These are phyloP conservation scores for western clawed frog (Xenopus tropicalis) DNA, from an alignment of 2,113 vertebrate genomes.

Conservation along the genomic window UCB_Xtro_10.0 CM004449.2:117170501-117171000, in stretches of 20 bases:
- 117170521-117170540: slow-evolving; percentile 42
- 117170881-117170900: background rate
- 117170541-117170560: slow-evolving; percentile 32
- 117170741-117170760: background rate
- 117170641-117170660: slow-evolving; percentile 9
- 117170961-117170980: background rate
- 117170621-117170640: background rate
- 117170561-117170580: slow-evolving; percentile 2
- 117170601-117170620: background rate
- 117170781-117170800: background rate
- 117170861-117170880: background rate
- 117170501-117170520: slow-evolving; percentile 45
- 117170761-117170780: no score
- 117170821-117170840: background rate
- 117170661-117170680: background rate
- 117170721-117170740: background rate
- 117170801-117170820: background rate
- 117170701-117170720: no score
- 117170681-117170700: no score
- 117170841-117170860: background rate
- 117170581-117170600: background rate
- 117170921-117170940: no score
- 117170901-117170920: background rate
- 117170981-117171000: no score
- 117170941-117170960: background rate